Conservation (phyloP, 2,113 vertebrate genomes). For the Suncus etruscus region DNA sequence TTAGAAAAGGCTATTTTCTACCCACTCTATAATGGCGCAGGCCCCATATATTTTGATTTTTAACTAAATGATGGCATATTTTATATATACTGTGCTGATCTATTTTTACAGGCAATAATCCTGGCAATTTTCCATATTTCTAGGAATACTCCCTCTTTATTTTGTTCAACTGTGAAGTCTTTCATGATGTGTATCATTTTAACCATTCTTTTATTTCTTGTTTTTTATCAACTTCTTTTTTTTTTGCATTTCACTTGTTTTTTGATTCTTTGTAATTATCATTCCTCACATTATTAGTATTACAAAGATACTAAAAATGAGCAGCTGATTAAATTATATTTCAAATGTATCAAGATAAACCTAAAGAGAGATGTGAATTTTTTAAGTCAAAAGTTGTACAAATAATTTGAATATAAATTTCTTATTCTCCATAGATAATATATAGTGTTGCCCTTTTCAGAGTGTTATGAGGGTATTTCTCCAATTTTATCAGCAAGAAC, state of each 20-base stretch:
- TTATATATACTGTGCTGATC: not conserved
- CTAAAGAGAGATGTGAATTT: not conserved
- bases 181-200: not conserved
- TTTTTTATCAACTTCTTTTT: too few relatives aligned
- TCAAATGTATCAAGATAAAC: not conserved
- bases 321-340: not conserved
- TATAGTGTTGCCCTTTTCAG: not conserved
- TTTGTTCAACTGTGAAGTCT: not conserved
- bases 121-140: too few relatives aligned
- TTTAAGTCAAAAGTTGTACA: not conserved
- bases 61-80: not conserved
- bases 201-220: not conserved
- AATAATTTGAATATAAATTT: not conserved
- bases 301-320: not conserved
- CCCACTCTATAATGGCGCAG: too few relatives aligned
- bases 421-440: not conserved
- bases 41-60: not conserved
- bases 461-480: not conserved
- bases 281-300: not conserved
- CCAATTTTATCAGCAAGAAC: not conserved
- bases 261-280: too few relatives aligned
- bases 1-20: too few relatives aligned
- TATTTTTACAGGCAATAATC: too few relatives aligned
- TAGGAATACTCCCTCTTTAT: not conserved
- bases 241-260: too few relatives aligned